Percentiles rank a stretch among this genome's conserved stretches.
Conservation (phyloP, 2,797 vertebrate species). For the Pogoniulus pusillus region DNA sequence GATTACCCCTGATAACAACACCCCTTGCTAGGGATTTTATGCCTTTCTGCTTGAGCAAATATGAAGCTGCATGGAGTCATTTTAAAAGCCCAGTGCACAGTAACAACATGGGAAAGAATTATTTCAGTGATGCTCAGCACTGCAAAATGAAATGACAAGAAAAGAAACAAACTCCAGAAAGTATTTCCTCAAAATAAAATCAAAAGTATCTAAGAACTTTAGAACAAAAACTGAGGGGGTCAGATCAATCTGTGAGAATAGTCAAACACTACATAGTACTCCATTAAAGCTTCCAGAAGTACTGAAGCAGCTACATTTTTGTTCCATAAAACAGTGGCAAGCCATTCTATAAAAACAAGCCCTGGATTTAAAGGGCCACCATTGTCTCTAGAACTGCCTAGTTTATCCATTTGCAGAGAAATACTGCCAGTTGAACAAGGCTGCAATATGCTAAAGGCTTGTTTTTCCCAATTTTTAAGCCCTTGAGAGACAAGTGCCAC, state of each 20-base stretch:
- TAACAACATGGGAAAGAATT: slow-evolving; percentile 38
- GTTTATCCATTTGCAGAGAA: slow-evolving; percentile 21
- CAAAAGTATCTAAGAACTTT: neutral
- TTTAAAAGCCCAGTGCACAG: slow-evolving; percentile 13
- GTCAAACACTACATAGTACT: neutral
- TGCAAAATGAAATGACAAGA: neutral
- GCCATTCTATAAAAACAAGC: neutral
- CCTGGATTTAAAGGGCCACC: neutral
- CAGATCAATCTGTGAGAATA: neutral
- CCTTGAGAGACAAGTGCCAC: neutral
- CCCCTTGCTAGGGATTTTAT: slow-evolving; percentile 19
- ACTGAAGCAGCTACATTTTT: slow-evolving; percentile 25
- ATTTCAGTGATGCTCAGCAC: slow-evolving; percentile 13
- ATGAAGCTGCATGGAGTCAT: slow-evolving; percentile 29
- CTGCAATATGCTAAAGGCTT: neutral
- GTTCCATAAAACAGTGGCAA: neutral
- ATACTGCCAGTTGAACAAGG: slow-evolving; percentile 21
- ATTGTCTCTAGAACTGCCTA: slow-evolving; percentile 18
- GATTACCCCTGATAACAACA: slow-evolving; percentile 67
- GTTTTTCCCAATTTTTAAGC: neutral
- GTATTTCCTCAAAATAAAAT: neutral
- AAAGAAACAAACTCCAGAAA: neutral
- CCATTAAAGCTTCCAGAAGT: neutral
- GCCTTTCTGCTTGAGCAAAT: slow-evolving; percentile 58
- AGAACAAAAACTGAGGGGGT: neutral